Evolutionary conservation across 2,888 invertebrate species (phyloP).

Genomic region (Eurytoma californica): DNA sequence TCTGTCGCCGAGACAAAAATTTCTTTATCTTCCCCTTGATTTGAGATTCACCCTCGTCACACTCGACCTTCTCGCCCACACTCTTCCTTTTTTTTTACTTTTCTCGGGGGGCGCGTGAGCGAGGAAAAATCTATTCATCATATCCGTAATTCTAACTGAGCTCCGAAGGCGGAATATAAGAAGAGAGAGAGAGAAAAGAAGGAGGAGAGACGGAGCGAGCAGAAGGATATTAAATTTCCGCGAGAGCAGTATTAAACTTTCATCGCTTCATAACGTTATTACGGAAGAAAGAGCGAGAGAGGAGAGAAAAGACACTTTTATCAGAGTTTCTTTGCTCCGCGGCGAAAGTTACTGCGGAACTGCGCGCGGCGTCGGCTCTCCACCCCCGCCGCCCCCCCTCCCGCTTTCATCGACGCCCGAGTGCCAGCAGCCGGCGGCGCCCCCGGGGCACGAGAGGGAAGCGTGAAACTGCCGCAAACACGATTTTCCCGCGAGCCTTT

Average conservation of each 20-base stretch:
- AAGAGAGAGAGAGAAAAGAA: constrained; percentile 23
- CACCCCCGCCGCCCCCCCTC: constrained; percentile 9
- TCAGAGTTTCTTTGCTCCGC: constrained; percentile 55
- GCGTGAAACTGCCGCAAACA: constrained; percentile 55
- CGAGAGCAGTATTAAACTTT: constrained; percentile 64
- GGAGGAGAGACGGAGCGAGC: constrained; percentile 55
- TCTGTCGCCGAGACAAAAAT: constrained; percentile 19
- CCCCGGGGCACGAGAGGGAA: constrained; percentile 33
- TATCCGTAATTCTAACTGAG: constrained; percentile 61
- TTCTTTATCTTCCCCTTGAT: constrained; percentile 54
- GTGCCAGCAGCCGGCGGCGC: background rate
- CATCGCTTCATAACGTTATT: constrained; percentile 65
- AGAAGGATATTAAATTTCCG: constrained; percentile 64
- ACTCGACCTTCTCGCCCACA: constrained; percentile 30
- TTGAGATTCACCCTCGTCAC: constrained; percentile 52
- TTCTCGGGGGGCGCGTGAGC: constrained; percentile 27
- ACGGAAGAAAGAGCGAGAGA: constrained; percentile 29
- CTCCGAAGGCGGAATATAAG: constrained; percentile 4
- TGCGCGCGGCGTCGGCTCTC: constrained; percentile 7
- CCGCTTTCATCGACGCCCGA: constrained; percentile 38
- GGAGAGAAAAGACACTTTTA: constrained; percentile 56
- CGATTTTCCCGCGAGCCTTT: constrained; percentile 50
- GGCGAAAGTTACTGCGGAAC: constrained; percentile 22
- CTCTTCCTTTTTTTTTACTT: constrained; percentile 26
- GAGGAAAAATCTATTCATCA: constrained; percentile 58